Evolutionary conservation across 2,113 vertebrate species (phyloP).

Genomic region (Neogobius melanostomus): DNA sequence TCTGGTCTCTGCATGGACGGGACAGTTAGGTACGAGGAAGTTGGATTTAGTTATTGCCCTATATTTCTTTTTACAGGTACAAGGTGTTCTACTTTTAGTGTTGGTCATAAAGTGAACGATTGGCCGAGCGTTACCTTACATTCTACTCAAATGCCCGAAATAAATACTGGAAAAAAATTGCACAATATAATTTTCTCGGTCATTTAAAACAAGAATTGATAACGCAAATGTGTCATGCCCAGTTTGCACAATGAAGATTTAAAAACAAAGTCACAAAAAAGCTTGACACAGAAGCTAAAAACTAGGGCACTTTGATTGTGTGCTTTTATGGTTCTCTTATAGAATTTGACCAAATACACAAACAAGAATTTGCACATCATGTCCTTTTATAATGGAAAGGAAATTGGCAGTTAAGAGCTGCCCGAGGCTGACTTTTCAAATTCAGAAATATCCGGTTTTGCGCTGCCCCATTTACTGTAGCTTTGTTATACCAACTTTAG

Average conservation of each 20-base stretch:
- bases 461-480: not conserved
- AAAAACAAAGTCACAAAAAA: not conserved
- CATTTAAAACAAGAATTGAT: not conserved
- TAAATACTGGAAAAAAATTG: not conserved
- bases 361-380: not conserved
- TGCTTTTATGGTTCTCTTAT: not conserved
- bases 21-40: not conserved
- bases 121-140: not conserved
- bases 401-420: not conserved
- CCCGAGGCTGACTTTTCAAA: not conserved
- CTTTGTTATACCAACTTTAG: too few relatives aligned
- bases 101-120: not conserved
- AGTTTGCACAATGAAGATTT: not conserved
- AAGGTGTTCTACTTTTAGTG: not conserved
- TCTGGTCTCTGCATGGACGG: not conserved
- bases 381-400: not conserved
- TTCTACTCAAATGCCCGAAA: not conserved
- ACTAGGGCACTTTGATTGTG: not conserved
- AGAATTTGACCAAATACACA: not conserved
- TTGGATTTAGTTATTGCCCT: not conserved
- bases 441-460: slow-evolving; percentile 3
- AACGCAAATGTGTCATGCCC: not conserved
- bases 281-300: not conserved
- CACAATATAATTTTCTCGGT: not conserved
- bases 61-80: not conserved